phyloP scores from a whole-genome alignment of 2,113 vertebrate species.

The Oreochromis aureus region DNA sequence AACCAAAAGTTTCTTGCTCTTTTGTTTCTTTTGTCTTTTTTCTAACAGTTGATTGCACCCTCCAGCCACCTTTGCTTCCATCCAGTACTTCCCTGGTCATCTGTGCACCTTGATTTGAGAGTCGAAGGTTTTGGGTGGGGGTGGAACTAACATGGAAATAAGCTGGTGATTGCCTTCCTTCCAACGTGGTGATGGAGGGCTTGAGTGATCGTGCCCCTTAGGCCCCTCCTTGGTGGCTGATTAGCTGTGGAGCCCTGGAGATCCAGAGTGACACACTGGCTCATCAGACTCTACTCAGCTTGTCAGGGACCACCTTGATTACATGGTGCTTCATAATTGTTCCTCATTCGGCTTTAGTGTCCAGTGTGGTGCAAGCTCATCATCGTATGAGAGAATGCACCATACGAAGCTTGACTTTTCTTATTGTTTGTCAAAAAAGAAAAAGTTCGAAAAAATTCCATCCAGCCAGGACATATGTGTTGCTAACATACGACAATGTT shows the following conservation, averaged over 20 bases:
- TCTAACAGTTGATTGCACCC: slow-evolving; percentile 38
- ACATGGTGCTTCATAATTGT: slow-evolving; percentile 54
- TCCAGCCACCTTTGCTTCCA: slow-evolving; percentile 9
- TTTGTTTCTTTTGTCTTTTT: not conserved
- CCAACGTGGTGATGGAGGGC: slow-evolving; percentile 46
- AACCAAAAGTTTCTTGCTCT: not conserved
- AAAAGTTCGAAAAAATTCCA: not conserved
- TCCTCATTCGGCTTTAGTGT: not conserved
- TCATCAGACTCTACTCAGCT: slow-evolving; percentile 61
- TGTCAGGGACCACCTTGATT: slow-evolving; percentile 65
- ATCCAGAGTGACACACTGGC: slow-evolving; percentile 54
- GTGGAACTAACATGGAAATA: slow-evolving; percentile 57
- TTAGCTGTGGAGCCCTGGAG: slow-evolving; percentile 64
- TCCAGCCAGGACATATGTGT: not conserved
- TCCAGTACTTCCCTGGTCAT: slow-evolving; percentile 32
- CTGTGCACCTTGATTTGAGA: slow-evolving; percentile 63
- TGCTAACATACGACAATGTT: not conserved
- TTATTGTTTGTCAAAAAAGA: not conserved
- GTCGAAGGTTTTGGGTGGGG: not conserved
- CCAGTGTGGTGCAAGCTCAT: slow-evolving; percentile 3
- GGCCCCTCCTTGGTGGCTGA: slow-evolving; percentile 65
- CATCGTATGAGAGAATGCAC: not conserved
- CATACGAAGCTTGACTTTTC: not conserved
- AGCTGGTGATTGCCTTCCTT: slow-evolving; percentile 67
- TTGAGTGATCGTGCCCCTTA: slow-evolving; percentile 48